Conservation (phyloP, 30 jellyfish, hydroid and myxozoan species). For the Euphysa ruthae region DNA sequence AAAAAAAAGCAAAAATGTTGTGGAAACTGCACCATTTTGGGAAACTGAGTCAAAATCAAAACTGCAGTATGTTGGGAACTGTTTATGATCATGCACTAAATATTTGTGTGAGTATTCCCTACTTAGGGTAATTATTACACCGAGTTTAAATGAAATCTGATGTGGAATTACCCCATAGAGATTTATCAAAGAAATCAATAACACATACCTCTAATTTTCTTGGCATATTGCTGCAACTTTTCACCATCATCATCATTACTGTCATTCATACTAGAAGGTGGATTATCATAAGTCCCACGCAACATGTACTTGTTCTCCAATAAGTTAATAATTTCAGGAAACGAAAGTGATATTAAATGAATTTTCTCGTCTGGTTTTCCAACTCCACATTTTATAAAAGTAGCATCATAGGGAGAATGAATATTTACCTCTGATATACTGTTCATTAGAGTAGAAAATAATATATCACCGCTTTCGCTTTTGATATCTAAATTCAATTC, state of each 20-base stretch:
- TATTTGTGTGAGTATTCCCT: too few relatives aligned
- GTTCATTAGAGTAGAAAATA: constrained; percentile 13
- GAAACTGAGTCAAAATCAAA: too few relatives aligned
- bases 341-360: constrained; percentile 41
- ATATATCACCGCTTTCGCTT: constrained; percentile 9
- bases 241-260: not conserved
- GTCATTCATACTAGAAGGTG: constrained; percentile 16
- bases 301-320: constrained; percentile 23
- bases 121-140: too few relatives aligned
- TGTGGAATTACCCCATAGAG: too few relatives aligned
- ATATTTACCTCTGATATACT: constrained; percentile 32
- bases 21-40: too few relatives aligned
- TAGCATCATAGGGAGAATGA: constrained; percentile 77
- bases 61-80: too few relatives aligned
- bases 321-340: constrained; percentile 27
- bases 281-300: constrained; percentile 35
- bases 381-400: constrained; percentile 28
- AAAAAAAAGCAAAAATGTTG: too few relatives aligned
- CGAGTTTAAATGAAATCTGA: too few relatives aligned
- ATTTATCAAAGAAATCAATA: too few relatives aligned
- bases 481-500: constrained; percentile 20
- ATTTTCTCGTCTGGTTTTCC: constrained; percentile 50
- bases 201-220: not conserved
- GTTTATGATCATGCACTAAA: too few relatives aligned
- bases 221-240: not conserved